A percentile compares a stretch with the other conserved stretches of the same genome.
Conservation (phyloP, 2,888 invertebrate genomes). For the Hydrotaea diabolus region DNA sequence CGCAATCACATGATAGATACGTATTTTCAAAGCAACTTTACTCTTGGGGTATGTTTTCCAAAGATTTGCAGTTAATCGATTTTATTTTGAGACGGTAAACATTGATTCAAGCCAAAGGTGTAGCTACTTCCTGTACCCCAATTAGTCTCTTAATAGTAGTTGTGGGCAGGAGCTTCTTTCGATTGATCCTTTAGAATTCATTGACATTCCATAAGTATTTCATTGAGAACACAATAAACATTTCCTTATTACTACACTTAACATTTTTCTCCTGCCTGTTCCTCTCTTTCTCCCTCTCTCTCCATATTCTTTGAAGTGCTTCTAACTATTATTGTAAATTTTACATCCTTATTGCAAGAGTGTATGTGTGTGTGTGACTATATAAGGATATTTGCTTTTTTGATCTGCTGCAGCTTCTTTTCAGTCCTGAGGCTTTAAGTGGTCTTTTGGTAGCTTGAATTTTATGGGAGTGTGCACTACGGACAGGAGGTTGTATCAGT, state of each 20-base stretch:
- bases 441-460: conserved; percentile 49
- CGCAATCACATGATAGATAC: too few relatives aligned
- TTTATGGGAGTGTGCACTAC: neutral
- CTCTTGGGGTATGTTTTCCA: too few relatives aligned
- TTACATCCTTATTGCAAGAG: conserved; percentile 45
- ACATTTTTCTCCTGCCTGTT: conserved; percentile 22
- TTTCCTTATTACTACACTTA: conserved; percentile 64
- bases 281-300: neutral
- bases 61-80: neutral
- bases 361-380: neutral
- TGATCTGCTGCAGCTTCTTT: conserved; percentile 4
- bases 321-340: conserved; percentile 55
- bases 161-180: neutral
- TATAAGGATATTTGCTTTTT: conserved; percentile 27
- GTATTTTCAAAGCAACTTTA: too few relatives aligned
- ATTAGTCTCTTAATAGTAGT: conserved; percentile 18
- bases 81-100: too few relatives aligned
- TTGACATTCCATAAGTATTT: conserved; percentile 47
- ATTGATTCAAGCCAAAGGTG: too few relatives aligned
- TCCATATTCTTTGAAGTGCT: neutral
- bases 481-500: neutral
- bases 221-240: conserved; percentile 56
- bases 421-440: conserved; percentile 49
- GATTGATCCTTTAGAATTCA: conserved; percentile 34
- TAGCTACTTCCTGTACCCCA: neutral